Base-by-base conservation (phyloP, 1,140 invertebrate species). In the Zaprionus nigranus region DNA sequence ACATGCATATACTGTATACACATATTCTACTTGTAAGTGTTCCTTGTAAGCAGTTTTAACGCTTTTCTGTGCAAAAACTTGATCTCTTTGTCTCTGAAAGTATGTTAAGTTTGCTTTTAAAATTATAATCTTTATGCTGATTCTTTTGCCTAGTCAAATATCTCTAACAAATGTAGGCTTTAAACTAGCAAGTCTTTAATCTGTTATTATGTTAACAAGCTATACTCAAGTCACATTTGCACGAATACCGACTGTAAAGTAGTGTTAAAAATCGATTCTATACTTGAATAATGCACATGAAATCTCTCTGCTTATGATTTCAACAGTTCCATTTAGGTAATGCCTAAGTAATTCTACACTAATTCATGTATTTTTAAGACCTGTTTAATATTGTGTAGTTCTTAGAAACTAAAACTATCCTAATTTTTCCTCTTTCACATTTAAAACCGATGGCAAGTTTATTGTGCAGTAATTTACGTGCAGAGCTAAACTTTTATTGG, bases 401-500 rank as follows among this genome's bases (percentile, higher is more conserved):
- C n/a, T 43, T 17, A 6, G 1, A 17, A 43, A 43, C 40, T 17
- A 3, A 17, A 17, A 17, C 6, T 43, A 3, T 43, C 0, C n/a
- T 9, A n/a, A 3, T 0, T 6, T 43, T 43, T 43, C n/a, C 0
- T 1, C 15, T n/a, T 4, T 7, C 1, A n/a, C n/a, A 43, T 7
- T 43, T 9, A 17, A n/a, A 43, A 43, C n/a, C n/a, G 2, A 9
- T 43, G 7, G 2, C 40, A 17, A 4, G 2, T 46, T 46, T 17
- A 46, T 53, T 61, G 43, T 38, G 43, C 46, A 4, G 30, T 34
- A 34, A 53, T 12, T 38, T 28, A 49, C 24, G 64, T 26, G 30
- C 22, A 5, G 30, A 26, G 58, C 15, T 24, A 49, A 68, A 68
- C 56, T 67, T 59, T 36, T 24, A 46, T 20, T 51, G 22, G 13